These are phyloP conservation scores for Cheilosia vulpina DNA, from an alignment of 2,888 invertebrate genomes.

Conservation along the genomic window DNA sequence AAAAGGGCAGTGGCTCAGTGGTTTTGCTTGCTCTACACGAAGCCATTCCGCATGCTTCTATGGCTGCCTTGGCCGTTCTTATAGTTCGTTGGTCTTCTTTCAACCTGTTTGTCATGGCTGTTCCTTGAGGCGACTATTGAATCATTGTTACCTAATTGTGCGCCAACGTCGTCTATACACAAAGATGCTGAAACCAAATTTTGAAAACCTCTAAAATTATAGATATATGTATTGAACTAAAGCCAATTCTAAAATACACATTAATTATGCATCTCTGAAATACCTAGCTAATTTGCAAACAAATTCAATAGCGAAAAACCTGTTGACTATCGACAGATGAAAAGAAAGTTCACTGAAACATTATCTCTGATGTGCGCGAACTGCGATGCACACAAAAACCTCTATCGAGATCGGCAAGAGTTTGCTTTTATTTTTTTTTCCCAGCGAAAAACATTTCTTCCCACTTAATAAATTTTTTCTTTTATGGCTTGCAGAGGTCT, in stretches of 20 bases:
- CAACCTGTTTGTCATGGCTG: no score
- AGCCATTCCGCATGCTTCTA: no score
- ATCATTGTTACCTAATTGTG: no score
- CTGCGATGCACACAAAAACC: constrained; percentile 9
- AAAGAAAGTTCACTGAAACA: constrained; percentile 59
- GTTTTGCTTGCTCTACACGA: no score
- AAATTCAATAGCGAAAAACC: constrained; percentile 26
- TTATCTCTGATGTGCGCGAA: constrained; percentile 34
- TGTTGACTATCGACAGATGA: constrained; percentile 27
- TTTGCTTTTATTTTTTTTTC: constrained; percentile 6
- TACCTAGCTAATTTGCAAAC: neutral
- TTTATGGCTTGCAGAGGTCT: constrained; percentile 18
- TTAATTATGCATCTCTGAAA: neutral
- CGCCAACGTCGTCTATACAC: no score
- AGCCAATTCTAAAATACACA: neutral
- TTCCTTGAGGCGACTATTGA: no score
- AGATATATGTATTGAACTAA: neutral
- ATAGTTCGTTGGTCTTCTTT: no score
- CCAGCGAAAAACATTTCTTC: neutral
- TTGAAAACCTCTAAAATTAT: neutral
- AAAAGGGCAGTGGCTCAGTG: no score
- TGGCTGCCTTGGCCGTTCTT: no score
- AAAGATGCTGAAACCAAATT: neutral
- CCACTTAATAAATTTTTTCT: constrained; percentile 1
- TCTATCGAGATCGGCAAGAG: constrained; percentile 6